phyloP scores from a whole-genome alignment of 2,888 invertebrate species.

The Drosophila algonquin region DNA sequence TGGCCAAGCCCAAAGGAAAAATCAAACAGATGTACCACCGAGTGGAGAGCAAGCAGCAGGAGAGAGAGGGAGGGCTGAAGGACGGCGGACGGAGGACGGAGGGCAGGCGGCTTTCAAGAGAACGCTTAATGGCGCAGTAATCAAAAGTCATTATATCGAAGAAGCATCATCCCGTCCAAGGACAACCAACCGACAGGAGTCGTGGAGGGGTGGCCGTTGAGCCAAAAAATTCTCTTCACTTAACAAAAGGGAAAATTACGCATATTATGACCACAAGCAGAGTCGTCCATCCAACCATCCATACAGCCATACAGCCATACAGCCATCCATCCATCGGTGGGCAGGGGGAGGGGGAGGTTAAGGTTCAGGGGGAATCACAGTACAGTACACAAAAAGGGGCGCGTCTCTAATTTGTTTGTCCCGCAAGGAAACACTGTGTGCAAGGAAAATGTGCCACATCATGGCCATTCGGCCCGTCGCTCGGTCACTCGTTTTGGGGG shows the following conservation, averaged over 20 bases:
- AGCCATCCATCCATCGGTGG: neutral
- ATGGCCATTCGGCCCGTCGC: constrained; percentile 25
- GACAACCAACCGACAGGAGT: constrained; percentile 46
- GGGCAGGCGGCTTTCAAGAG: constrained; percentile 18
- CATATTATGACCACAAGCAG: constrained; percentile 68
- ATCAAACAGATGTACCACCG: constrained; percentile 75
- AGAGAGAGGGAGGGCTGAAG: too few species aligned
- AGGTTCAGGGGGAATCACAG: neutral
- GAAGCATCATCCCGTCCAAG: constrained; percentile 48
- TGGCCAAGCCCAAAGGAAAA: constrained; percentile 46
- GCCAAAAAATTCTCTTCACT: constrained; percentile 50
- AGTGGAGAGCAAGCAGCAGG: constrained; percentile 26
- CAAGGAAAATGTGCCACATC: constrained; percentile 64
- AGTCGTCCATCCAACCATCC: neutral
- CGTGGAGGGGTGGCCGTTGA: constrained; percentile 21
- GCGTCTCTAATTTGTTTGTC: constrained; percentile 74
- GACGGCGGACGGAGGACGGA: too few species aligned
- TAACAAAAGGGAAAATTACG: constrained; percentile 73
- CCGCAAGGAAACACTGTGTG: constrained; percentile 40
- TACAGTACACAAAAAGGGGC: constrained; percentile 31
- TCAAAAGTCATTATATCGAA: constrained; percentile 76
- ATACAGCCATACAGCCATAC: too few species aligned
- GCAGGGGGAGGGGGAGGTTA: too few species aligned
- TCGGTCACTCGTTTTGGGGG: constrained; percentile 14
- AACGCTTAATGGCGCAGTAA: constrained; percentile 75